phyloP scores from a whole-genome alignment of 2,113 vertebrate species.

The Hassar affinis region DNA sequence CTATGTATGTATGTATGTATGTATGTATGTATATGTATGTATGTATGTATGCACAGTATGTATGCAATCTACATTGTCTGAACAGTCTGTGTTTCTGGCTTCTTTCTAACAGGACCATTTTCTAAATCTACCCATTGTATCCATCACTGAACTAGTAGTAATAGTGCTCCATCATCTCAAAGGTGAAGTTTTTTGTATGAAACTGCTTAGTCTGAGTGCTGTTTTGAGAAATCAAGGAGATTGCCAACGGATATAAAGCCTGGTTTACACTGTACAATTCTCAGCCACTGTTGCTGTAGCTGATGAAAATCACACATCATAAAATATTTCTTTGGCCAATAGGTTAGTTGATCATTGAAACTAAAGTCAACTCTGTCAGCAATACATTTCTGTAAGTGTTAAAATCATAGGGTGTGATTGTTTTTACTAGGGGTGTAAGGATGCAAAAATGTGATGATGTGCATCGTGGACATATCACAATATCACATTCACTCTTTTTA shows the following conservation, averaged over 20 bases:
- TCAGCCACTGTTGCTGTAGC: background rate
- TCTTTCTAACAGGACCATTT: background rate
- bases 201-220: background rate
- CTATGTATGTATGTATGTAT: no score
- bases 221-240: background rate
- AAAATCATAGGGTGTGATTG: background rate
- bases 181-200: no score
- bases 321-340: background rate
- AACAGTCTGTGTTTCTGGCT: background rate
- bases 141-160: background rate
- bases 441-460: no score
- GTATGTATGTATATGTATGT: no score
- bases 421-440: no score
- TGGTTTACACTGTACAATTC: background rate
- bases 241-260: background rate
- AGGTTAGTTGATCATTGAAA: background rate
- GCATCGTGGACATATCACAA: no score
- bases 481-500: no score
- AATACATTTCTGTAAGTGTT: background rate
- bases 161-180: no score
- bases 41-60: no score
- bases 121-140: background rate
- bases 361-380: background rate
- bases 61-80: background rate
- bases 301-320: background rate